A percentile compares a stretch with the other conserved stretches of the same genome.
phyloP scores from a whole-genome alignment of 2,888 invertebrate species.

The Bhutanitis thaidina region DNA sequence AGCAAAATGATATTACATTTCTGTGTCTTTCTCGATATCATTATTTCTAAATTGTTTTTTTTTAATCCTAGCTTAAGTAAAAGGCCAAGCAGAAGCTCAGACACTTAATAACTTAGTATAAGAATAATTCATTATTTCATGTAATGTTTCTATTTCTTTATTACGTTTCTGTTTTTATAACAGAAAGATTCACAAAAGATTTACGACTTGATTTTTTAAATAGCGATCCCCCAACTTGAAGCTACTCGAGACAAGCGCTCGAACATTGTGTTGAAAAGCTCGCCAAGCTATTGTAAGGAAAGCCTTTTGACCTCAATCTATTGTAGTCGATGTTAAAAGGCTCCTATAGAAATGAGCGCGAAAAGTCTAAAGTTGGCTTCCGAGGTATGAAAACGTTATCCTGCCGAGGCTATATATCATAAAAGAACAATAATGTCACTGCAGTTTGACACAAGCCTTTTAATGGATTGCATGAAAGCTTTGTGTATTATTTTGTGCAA shows the following conservation, averaged over 20 bases:
- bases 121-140: too few relatives aligned
- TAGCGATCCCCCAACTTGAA: constrained; percentile 28
- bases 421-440: constrained; percentile 14
- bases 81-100: too few relatives aligned
- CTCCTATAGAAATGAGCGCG: constrained; percentile 20
- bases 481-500: too few relatives aligned
- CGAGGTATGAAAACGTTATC: constrained; percentile 20
- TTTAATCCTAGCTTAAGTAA: too few relatives aligned
- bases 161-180: neutral
- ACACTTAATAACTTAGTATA: too few relatives aligned
- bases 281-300: constrained; percentile 35
- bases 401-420: constrained; percentile 13
- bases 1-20: too few relatives aligned
- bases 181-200: constrained; percentile 12
- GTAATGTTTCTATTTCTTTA: too few relatives aligned
- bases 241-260: constrained; percentile 31
- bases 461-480: constrained; percentile 16
- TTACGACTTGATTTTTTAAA: constrained; percentile 28
- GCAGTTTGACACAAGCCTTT: constrained; percentile 15
- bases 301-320: constrained; percentile 36
- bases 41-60: too few relatives aligned
- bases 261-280: constrained; percentile 31
- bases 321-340: constrained; percentile 27
- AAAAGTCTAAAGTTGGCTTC: constrained; percentile 17
- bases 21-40: too few relatives aligned